Base-by-base conservation (phyloP, 2,888 invertebrate genomes). In the Odiellus spinosus region DNA sequence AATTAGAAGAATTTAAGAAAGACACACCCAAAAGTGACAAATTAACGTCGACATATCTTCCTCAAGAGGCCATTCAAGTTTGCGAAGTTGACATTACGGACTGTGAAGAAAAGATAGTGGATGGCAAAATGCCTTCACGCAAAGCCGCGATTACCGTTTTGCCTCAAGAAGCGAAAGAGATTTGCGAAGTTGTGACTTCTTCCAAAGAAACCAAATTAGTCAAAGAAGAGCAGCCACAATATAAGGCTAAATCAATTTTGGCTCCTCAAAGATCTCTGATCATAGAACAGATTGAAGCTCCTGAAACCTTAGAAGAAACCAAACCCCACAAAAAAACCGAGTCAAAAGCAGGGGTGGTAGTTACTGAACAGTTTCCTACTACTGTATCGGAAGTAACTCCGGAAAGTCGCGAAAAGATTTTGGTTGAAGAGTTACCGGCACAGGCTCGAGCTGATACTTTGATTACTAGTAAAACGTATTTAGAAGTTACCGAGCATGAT, bases 41-140 rank as follows among this genome's bases (percentile, higher is more conserved):
- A 14, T 48, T 46, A 20, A 45, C 14, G 2, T 4, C 35, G 2
- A 38, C 19, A 20, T 26, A 49, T 42, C 26, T 34, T 20, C 26
- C 43, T 2, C 47, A 45, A 33, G 49, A 52, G 38, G 52, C 52
- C 4, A 39, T 52, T 11, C 32, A 45, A 10, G 17, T 52, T 21
- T 44, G 46, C 18, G 49, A 47, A 44, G 43, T 26, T 3, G 40
- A 45, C 36, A 14, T 42, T 11, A 39, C 42, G 17, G 47, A 40
- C 40, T 26, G 33, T 33, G 46, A 49, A 26, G 20, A 32, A 21
- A 19, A 42, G 12, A 46, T 48, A 19, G 19, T n/a, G 6, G 26
- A 26, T 26, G 26, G 26, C 8, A 26, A 26, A 26, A 26, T 26
- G 26, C 26, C 26, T 6, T 26, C 26, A 6, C 38, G 38, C 10